These are phyloP conservation scores for Antigone vipio DNA, from an alignment of 2,113 vertebrate species.

Conservation along the genomic window DNA sequence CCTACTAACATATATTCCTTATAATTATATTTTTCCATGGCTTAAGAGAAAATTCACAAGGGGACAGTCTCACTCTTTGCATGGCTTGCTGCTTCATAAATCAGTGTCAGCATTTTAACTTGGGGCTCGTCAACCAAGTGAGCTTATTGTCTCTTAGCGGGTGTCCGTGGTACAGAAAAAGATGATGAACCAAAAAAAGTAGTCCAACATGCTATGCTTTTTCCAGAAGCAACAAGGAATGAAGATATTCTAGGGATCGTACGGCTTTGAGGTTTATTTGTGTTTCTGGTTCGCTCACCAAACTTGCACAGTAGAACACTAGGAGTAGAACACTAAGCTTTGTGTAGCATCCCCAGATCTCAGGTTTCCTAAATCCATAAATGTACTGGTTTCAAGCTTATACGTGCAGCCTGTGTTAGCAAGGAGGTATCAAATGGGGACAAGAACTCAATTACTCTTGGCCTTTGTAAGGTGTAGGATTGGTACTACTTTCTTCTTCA, in stretches of 20 bases:
- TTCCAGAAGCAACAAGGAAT: background rate
- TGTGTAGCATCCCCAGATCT: background rate
- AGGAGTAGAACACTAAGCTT: background rate
- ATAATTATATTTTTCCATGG: conserved; percentile 43
- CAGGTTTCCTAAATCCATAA: background rate
- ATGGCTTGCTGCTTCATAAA: conserved; percentile 20
- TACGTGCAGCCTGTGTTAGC: background rate
- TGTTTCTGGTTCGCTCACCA: background rate
- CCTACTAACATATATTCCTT: background rate
- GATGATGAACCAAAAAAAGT: background rate
- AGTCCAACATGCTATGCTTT: background rate
- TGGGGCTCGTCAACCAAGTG: background rate
- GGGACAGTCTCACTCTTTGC: background rate
- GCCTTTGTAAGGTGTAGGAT: fast-evolving
- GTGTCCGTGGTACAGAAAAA: background rate
- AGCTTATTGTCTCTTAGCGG: background rate
- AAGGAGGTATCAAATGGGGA: background rate
- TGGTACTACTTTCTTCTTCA: background rate
- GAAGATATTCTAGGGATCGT: background rate
- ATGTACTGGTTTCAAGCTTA: background rate
- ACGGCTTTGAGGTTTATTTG: background rate
- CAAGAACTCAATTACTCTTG: background rate
- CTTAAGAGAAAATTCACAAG: conserved; percentile 23
- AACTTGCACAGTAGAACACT: background rate
- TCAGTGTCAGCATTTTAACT: conserved; percentile 4